These are phyloP conservation scores for Lithodes maja DNA, from an alignment of 2,888 invertebrate species.

Conservation along the genomic window DNA sequence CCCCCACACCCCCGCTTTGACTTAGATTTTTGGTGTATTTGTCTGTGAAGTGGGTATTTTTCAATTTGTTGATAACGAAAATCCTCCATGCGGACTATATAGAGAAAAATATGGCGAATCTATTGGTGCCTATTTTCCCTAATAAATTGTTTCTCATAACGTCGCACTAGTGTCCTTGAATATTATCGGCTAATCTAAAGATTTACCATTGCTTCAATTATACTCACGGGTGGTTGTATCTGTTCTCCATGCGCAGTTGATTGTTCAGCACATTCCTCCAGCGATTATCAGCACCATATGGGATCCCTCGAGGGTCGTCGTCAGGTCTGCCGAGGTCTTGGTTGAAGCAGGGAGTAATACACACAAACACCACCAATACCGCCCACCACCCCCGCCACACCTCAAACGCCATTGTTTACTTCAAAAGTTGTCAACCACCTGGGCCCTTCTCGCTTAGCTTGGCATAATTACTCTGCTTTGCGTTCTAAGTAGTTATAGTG, in stretches of 20 bases:
- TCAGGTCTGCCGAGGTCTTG: neutral
- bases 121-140: too few relatives aligned
- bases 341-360: neutral
- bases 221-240: slow-evolving; percentile 39
- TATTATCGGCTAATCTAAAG: too few relatives aligned
- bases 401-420: slow-evolving; percentile 7
- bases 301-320: slow-evolving; percentile 22
- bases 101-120: too few relatives aligned
- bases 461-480: neutral
- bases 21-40: too few relatives aligned
- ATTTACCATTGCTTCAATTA: neutral
- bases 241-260: slow-evolving; percentile 16
- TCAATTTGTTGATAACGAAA: too few relatives aligned
- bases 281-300: slow-evolving; percentile 11
- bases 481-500: too few relatives aligned
- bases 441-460: neutral
- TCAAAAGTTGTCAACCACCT: slow-evolving; percentile 9
- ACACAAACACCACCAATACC: neutral
- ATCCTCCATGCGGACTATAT: too few relatives aligned
- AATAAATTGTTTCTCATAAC: too few relatives aligned
- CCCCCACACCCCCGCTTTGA: too few relatives aligned
- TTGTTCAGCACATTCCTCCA: slow-evolving; percentile 31
- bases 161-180: too few relatives aligned
- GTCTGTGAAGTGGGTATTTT: too few relatives aligned
- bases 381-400: neutral